Base-by-base conservation (phyloP, 2,113 vertebrate species). In the Muntiacus muntjak region DNA sequence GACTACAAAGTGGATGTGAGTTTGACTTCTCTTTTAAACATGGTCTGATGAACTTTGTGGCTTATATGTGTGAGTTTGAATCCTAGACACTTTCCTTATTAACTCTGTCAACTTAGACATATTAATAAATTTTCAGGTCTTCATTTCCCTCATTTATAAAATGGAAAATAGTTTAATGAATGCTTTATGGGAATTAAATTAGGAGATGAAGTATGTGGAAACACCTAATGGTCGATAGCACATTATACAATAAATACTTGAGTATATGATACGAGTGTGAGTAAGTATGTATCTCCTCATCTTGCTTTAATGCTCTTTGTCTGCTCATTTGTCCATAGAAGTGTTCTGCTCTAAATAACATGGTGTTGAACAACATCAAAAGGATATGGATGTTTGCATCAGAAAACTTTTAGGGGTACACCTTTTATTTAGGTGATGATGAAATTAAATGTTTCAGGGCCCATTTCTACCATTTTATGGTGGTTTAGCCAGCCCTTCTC, bases 1-100 rank as follows among this genome's bases (percentile, higher is more conserved):
- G 83, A 95, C 91, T 96, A 87, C 54, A 96, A 91, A 97, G 40
- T 89, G 17, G 23, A 87, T 91, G 14, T 87, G 57, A 91, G 3
- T 87, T 94, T 96, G 55, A 45, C 25, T 74, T 25, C 87, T 52
- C 90, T 7, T 83, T 98, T 92, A 43, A 36, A 1, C 1, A 2
- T 87, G 47, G 7, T 3, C 62, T 81, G 79, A 71, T 79, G 52
- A 83, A 60, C 95, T 87, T 58, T 95, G 50, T 57, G 60, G 8
- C 40, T 97, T 62, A 89, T 62, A 93, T 33, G 33, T 47, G 14
- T 85, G 50, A 95, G 1, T 92, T 74, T 85, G 52, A 94, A 85
- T 95, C 12, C 13, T 71, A 50, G 26, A 60, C 9, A 67, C 76
- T 92, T 87, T 92, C 30, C 11, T 91, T 33, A 67, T 33, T 87